A percentile compares a stretch with the other conserved stretches of the same genome.
These are phyloP conservation scores for Philantomba maxwellii DNA, from an alignment of 2,113 vertebrate species.

Conservation along the genomic window DNA sequence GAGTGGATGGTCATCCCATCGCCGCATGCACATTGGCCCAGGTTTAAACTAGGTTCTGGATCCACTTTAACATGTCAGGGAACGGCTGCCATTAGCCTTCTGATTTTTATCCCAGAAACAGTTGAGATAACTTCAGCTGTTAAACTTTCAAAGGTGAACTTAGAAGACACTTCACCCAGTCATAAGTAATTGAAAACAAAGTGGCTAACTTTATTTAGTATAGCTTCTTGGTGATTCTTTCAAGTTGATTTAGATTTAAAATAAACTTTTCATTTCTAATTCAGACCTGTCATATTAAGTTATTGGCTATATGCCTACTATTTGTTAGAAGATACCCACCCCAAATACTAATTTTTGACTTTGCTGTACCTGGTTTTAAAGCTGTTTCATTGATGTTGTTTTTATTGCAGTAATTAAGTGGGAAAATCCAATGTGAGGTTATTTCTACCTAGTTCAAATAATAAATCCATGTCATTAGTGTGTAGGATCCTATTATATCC, in stretches of 20 bases:
- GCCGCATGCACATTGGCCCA: not conserved
- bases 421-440: not conserved
- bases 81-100: not conserved
- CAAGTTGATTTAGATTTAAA: not conserved
- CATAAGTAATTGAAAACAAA: not conserved
- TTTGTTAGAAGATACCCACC: not conserved
- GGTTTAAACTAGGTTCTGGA: not conserved
- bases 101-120: not conserved
- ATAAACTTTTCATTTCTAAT: not conserved
- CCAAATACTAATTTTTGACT: not conserved
- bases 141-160: not conserved
- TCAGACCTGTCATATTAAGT: not conserved
- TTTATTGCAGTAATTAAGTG: not conserved
- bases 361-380: not conserved
- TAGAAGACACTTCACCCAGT: not conserved
- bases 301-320: not conserved
- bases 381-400: not conserved
- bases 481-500: not conserved
- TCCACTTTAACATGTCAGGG: not conserved
- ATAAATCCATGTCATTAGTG: not conserved
- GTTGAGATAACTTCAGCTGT: not conserved
- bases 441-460: not conserved
- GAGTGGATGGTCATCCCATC: not conserved
- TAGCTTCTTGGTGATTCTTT: not conserved
- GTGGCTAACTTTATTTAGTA: not conserved